Evolutionary conservation across 2,113 vertebrate species (phyloP), one percentile per base, ranked within the genome.

Genomic region (Riparia riparia): DNA sequence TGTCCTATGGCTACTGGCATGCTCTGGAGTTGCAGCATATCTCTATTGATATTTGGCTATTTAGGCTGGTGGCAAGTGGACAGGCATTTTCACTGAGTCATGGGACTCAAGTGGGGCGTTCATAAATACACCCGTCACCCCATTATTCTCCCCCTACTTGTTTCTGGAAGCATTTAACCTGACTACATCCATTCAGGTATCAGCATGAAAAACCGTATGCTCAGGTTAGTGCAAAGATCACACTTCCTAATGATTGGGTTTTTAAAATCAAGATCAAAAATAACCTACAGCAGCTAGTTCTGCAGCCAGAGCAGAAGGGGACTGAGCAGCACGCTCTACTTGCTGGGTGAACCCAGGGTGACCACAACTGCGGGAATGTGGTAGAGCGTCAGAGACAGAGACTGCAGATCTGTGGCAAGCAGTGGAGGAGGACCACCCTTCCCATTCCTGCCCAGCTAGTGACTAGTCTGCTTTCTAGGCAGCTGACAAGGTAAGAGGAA

Each of bases 401-500:
- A 68, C n/a, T 4, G 41, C 6, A 2, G 42, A 51, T 3, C 45
- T 32, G 22, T 8, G 4, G 42, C 42, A 80, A 37, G 5, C 34
- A 47, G 24, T 17, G 29, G 22, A 44, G 5, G 25, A 82, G 10
- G 31, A 73, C 14, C 14, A 42, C 18, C 20, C 24, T 68, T 80
- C 51, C 3, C 1, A 25, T 54, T 80, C 41, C 56, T 41, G 49
- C 58, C 22, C 19, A n/a, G 44, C 34, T 49, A 6, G 49, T 10
- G 34, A 22, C 56, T 17, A 19, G 65, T 54, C n/a, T 91, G 84
- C 78, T 93, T 87, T 82, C 70, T 29, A 95, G 63, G 65, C 45
- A 91, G 42, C 60, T 78, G 34, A 34, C 47, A 88, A 92, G 37
- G 92, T 82, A 93, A 47, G 37, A 92, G 74, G 66, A 94, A 89